Percentiles rank a stretch among this genome's conserved stretches.
Conservation (phyloP, 2,888 invertebrate species). For the Lasioglossum villosulum region DNA sequence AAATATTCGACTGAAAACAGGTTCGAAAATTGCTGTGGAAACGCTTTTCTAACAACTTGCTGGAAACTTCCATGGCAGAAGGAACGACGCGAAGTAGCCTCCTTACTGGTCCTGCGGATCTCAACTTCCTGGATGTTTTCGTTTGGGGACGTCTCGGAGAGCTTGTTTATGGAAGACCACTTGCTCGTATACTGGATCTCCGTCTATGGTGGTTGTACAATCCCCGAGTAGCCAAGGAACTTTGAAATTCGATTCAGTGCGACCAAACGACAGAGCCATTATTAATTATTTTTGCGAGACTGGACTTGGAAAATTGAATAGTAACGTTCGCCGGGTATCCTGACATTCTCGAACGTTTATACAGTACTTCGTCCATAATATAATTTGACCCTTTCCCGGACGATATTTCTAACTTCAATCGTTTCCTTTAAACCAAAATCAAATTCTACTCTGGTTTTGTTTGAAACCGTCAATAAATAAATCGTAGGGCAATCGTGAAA, state of each 20-base stretch:
- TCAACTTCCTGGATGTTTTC: conserved; percentile 14
- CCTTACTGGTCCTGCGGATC: background rate
- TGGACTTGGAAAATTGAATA: background rate
- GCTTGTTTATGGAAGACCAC: conserved; percentile 12
- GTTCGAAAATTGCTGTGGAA: conserved; percentile 1
- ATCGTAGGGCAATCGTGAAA: too few relatives aligned
- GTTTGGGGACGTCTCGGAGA: background rate
- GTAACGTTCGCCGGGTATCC: background rate
- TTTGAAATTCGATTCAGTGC: conserved; percentile 2
- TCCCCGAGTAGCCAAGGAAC: background rate
- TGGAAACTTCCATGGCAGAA: background rate
- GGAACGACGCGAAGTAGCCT: conserved; percentile 2
- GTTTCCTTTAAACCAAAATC: too few relatives aligned
- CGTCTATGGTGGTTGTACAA: background rate
- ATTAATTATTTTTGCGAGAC: background rate
- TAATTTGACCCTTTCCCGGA: background rate
- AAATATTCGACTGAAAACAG: background rate
- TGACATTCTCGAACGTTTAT: background rate
- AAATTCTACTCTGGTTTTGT: too few relatives aligned
- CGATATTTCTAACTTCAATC: too few relatives aligned
- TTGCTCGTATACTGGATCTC: background rate
- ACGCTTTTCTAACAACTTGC: background rate
- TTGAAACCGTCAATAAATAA: too few relatives aligned
- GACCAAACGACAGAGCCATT: background rate
- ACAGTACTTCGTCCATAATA: background rate